A percentile compares a stretch with the other conserved stretches of the same genome.
These are phyloP conservation scores for Sipha flava DNA, from an alignment of 1,140 invertebrate genomes.

Conservation along the genomic window DNA sequence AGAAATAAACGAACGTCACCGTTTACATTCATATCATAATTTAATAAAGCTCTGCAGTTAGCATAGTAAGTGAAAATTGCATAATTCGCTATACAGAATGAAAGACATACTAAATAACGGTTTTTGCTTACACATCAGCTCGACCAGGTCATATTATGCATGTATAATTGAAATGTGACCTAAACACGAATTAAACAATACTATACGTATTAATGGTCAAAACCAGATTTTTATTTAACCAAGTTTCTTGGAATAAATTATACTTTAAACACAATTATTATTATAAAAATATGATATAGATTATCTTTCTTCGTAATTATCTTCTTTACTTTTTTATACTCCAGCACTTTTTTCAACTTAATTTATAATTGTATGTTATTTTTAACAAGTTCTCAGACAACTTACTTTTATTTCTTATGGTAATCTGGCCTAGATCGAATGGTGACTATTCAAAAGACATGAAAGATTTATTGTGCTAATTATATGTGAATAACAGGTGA, in stretches of 20 bases:
- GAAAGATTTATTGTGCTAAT: slow-evolving; percentile 30
- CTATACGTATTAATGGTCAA: too few species aligned
- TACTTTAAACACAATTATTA: too few species aligned
- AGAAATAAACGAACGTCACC: too few species aligned
- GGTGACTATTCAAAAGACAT: slow-evolving; percentile 16
- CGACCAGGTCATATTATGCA: too few species aligned
- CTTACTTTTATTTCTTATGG: background rate
- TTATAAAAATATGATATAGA: too few species aligned
- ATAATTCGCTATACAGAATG: too few species aligned
- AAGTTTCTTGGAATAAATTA: too few species aligned
- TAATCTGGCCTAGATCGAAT: slow-evolving; percentile 1
- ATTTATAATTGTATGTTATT: background rate
- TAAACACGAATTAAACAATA: background rate
- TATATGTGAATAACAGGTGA: slow-evolving; percentile 14
- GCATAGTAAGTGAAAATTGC: too few species aligned
- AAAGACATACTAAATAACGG: too few species aligned
- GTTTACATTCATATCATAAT: too few species aligned
- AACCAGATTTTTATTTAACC: too few species aligned
- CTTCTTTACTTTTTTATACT: background rate
- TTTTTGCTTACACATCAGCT: background rate
- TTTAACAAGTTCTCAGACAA: slow-evolving; percentile 10
- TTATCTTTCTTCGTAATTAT: background rate
- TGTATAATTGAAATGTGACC: background rate
- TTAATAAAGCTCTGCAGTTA: too few species aligned
- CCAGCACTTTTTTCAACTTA: background rate